These are phyloP conservation scores for Orthosia incerta DNA, from an alignment of 2,888 invertebrate species.

Conservation along the genomic window DNA sequence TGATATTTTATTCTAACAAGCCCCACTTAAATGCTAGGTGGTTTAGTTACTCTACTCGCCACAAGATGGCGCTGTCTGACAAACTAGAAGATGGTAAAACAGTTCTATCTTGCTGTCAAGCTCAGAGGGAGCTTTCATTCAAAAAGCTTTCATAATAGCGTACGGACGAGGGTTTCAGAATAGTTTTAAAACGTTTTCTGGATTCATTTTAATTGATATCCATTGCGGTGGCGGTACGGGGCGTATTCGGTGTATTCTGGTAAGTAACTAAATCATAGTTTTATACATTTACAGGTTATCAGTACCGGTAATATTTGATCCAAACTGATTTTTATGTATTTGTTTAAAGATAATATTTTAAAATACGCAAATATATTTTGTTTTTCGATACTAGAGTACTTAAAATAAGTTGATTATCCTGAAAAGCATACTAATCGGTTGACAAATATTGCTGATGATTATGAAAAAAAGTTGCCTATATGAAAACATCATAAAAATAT, in stretches of 20 bases:
- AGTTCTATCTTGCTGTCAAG: slow-evolving; percentile 55
- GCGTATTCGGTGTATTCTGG: slow-evolving; percentile 25
- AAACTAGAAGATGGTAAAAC: slow-evolving; percentile 59
- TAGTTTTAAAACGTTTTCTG: slow-evolving; percentile 20
- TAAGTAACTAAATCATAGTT: slow-evolving; percentile 39
- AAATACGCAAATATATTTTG: too few species aligned
- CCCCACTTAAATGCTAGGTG: slow-evolving; percentile 28
- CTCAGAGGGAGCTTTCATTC: slow-evolving; percentile 66
- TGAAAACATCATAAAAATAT: not conserved
- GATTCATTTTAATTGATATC: slow-evolving; percentile 10
- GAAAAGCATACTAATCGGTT: not conserved
- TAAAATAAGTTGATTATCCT: too few species aligned
- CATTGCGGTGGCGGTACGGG: slow-evolving; percentile 17
- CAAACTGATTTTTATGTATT: not conserved
- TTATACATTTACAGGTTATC: not conserved
- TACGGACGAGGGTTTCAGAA: slow-evolving; percentile 54
- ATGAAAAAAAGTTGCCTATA: too few species aligned
- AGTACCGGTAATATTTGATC: not conserved
- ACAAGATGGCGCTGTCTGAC: slow-evolving; percentile 77
- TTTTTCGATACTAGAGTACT: not conserved
- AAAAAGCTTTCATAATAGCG: slow-evolving; percentile 66
- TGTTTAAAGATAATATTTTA: not conserved
- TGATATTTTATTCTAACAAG: slow-evolving; percentile 37
- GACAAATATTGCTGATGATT: too few species aligned
- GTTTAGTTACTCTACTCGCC: slow-evolving; percentile 71